Evolutionary conservation across 2,888 invertebrate genomes (phyloP).

Genomic region (Melikaiella ostensackeni): DNA sequence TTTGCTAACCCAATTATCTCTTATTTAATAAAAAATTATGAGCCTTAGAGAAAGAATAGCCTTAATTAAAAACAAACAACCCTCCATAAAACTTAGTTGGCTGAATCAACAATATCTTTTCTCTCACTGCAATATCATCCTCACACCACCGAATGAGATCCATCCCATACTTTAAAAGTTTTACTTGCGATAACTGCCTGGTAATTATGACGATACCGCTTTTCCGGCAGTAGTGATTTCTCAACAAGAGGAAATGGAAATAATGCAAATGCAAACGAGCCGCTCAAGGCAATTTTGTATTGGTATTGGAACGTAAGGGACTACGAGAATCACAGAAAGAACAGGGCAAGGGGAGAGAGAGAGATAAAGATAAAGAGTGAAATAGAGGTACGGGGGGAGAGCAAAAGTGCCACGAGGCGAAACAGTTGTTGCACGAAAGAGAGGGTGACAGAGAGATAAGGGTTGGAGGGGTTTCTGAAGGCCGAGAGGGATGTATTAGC

Average conservation of each 20-base stretch:
- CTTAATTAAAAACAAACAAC: slow-evolving; percentile 13
- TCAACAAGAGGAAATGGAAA: slow-evolving; percentile 52
- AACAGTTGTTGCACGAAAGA: neutral
- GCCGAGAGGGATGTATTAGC: slow-evolving; percentile 67
- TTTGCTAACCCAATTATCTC: no score
- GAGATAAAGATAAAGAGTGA: slow-evolving; percentile 31
- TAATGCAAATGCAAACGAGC: slow-evolving; percentile 68
- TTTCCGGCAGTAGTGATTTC: slow-evolving; percentile 12
- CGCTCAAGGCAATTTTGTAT: slow-evolving; percentile 65
- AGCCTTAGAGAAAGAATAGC: neutral
- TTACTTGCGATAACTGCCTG: slow-evolving; percentile 2
- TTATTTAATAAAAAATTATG: neutral
- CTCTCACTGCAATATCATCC: neutral
- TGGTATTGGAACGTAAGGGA: slow-evolving; percentile 68
- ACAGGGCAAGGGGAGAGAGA: neutral
- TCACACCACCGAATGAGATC: slow-evolving; percentile 7
- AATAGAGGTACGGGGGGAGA: slow-evolving; percentile 10
- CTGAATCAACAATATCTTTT: slow-evolving; percentile 12
- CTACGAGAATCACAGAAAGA: slow-evolving; percentile 48
- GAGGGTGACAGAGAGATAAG: neutral
- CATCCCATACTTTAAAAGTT: slow-evolving; percentile 19
- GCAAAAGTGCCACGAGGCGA: slow-evolving; percentile 43
- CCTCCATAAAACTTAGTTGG: neutral
- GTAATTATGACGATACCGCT: slow-evolving; percentile 27
- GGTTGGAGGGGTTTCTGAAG: slow-evolving; percentile 3